Conservation (phyloP, 2,113 vertebrate genomes). For the Saiga tatarica region DNA sequence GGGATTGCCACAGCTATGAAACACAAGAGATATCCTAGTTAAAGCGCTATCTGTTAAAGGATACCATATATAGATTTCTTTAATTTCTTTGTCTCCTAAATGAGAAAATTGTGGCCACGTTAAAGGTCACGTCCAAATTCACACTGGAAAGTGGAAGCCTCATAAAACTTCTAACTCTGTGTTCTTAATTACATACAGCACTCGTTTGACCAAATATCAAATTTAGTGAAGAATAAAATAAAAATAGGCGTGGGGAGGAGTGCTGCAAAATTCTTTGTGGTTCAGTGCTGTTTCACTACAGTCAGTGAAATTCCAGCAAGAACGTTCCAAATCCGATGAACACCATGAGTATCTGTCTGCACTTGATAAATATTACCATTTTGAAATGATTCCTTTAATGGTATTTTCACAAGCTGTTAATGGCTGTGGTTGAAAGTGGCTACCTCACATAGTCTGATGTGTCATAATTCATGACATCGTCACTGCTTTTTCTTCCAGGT, state of each 20-base stretch:
- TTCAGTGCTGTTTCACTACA: not conserved
- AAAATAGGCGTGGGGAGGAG: not conserved
- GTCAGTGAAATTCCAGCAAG: not conserved
- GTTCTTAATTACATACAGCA: not conserved
- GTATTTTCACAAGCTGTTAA: constrained; percentile 10
- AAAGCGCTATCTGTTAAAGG: not conserved
- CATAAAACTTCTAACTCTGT: not conserved
- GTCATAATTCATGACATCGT: not conserved
- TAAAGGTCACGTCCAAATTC: not conserved
- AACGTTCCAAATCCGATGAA: not conserved
- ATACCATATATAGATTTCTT: not conserved
- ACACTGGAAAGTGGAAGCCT: not conserved
- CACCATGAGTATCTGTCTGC: not conserved
- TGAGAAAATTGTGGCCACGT: not conserved
- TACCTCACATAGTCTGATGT: not conserved
- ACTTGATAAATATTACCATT: constrained; percentile 22
- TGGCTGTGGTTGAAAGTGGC: not conserved
- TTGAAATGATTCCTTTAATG: constrained; percentile 23
- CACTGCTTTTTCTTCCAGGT: not conserved
- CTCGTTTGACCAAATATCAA: not conserved
- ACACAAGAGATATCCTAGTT: not conserved
- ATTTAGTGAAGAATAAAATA: not conserved
- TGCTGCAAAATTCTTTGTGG: not conserved
- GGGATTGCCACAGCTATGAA: not conserved
- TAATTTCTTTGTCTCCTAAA: not conserved